A percentile compares a stretch with the other conserved stretches of the same genome.
phyloP scores from a whole-genome alignment of 2,113 vertebrate genomes.

The Caranx melampygus region DNA sequence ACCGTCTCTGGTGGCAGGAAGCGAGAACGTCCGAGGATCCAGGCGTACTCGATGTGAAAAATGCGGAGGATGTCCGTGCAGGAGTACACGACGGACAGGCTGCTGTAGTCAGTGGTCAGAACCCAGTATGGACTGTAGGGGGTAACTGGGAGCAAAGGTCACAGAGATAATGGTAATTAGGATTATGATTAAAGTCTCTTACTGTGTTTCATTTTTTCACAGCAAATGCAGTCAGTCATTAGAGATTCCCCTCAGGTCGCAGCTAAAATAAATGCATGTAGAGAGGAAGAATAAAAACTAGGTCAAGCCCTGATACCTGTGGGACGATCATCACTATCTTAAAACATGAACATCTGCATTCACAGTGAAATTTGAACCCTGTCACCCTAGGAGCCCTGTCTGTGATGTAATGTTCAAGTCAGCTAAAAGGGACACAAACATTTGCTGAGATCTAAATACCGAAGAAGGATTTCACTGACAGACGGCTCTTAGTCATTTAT shows the following conservation, averaged over 20 bases:
- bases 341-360: not conserved
- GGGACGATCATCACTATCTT: not conserved
- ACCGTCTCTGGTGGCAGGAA: slow-evolving; percentile 82
- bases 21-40: slow-evolving; percentile 88
- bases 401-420: not conserved
- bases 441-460: not conserved
- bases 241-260: not conserved
- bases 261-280: not conserved
- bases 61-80: slow-evolving; percentile 87
- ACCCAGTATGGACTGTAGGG: slow-evolving; percentile 89
- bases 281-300: too few species aligned
- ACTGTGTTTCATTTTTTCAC: too few species aligned
- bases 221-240: not conserved
- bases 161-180: not conserved
- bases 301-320: not conserved
- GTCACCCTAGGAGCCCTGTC: not conserved
- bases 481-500: slow-evolving; percentile 5
- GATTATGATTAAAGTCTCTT: not conserved
- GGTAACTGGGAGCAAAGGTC: slow-evolving; percentile 80
- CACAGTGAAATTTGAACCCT: not conserved
- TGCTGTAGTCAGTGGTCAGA: slow-evolving; percentile 89
- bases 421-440: not conserved
- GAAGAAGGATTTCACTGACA: slow-evolving; percentile 12
- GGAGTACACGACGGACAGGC: slow-evolving; percentile 88
- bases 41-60: slow-evolving; percentile 88